These are phyloP conservation scores for Gallinago undulata DNA, from an alignment of 2,113 vertebrate genomes.

Conservation along the genomic window DNA sequence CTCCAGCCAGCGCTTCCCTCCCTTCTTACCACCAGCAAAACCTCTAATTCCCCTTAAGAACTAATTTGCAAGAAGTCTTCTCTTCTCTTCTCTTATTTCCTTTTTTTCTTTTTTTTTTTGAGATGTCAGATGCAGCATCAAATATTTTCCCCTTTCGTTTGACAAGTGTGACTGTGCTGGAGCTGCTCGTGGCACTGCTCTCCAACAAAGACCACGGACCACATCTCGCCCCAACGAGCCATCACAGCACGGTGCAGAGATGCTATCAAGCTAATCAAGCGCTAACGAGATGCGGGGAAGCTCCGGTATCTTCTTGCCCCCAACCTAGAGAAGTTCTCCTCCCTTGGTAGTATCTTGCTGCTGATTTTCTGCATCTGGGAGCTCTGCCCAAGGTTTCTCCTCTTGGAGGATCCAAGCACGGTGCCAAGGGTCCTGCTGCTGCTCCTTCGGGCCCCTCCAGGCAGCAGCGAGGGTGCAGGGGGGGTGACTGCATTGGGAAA, in stretches of 20 bases:
- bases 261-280: background rate
- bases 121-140: background rate
- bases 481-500: background rate
- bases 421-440: background rate
- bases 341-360: background rate
- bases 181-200: background rate
- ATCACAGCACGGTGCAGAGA: accelerated
- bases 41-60: background rate
- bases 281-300: accelerated
- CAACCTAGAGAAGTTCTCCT: background rate
- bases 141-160: background rate
- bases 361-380: background rate
- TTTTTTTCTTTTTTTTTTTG: background rate
- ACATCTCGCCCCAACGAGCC: background rate
- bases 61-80: background rate
- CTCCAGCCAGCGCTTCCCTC: background rate
- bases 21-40: background rate
- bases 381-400: background rate
- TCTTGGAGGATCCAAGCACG: background rate
- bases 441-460: background rate
- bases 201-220: background rate
- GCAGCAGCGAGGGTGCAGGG: background rate
- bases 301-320: background rate
- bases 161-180: background rate
- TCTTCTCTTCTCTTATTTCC: background rate